Evolutionary conservation across 1,140 invertebrate genomes (phyloP).

Genomic region (Branchinecta lindahli): DNA sequence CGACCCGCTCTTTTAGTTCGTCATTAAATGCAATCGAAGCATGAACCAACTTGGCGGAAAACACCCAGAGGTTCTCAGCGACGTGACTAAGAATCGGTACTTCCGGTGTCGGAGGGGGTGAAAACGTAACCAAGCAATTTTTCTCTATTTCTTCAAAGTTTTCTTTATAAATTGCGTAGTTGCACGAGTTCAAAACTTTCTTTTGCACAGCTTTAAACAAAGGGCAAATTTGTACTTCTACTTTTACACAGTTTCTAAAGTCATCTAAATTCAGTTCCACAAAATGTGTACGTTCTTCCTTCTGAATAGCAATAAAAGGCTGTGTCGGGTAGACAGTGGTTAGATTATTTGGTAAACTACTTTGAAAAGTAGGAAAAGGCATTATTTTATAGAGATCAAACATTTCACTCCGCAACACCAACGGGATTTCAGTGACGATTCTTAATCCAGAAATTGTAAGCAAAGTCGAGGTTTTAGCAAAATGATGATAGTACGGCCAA

Average conservation of each 20-base stretch:
- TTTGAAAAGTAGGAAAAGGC: background rate
- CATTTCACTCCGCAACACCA: background rate
- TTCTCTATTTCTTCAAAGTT: background rate
- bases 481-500: background rate
- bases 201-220: background rate
- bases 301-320: constrained; percentile 3
- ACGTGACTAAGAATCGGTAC: background rate
- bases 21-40: background rate
- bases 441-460: background rate
- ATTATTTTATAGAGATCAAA: background rate
- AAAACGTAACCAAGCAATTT: background rate
- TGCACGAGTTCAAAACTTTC: background rate
- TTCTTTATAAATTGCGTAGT: background rate
- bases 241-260: background rate
- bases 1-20: background rate
- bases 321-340: background rate
- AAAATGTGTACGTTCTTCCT: background rate
- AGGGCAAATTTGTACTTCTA: background rate
- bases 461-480: background rate
- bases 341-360: background rate
- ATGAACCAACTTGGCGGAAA: background rate
- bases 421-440: background rate
- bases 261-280: background rate
- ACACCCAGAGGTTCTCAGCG: background rate
- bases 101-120: background rate